Conservation (phyloP, 1,140 invertebrate species). For the Hycleus cichorii region DNA sequence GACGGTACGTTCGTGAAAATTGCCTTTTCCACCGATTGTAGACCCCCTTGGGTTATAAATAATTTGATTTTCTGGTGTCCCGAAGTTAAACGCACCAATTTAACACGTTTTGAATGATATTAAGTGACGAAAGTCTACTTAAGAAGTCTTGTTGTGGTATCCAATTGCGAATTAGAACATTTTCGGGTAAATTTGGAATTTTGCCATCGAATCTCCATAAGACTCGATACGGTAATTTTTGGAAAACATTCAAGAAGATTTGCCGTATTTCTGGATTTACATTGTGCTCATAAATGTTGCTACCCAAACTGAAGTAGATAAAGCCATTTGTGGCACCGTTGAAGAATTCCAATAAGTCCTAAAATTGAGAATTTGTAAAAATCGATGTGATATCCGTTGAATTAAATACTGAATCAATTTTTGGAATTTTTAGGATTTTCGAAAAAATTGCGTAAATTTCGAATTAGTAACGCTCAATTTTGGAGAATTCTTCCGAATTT, state of each 20-base stretch:
- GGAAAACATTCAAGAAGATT: conserved; percentile 30
- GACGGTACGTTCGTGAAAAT: conserved; percentile 45
- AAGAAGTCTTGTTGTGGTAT: conserved; percentile 48
- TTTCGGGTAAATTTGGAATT: conserved; percentile 36
- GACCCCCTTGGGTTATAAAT: conserved; percentile 47
- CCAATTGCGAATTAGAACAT: conserved; percentile 43
- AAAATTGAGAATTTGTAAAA: background rate
- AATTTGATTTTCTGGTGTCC: conserved; percentile 39
- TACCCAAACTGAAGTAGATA: conserved; percentile 50
- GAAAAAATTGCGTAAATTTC: background rate
- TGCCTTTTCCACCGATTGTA: conserved; percentile 44
- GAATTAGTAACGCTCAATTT: too few species aligned
- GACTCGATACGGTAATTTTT: conserved; percentile 34
- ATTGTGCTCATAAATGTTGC: conserved; percentile 35
- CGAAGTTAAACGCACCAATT: conserved; percentile 5
- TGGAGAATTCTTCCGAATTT: too few species aligned
- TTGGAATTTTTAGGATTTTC: background rate
- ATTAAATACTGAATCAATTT: background rate
- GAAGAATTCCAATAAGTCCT: conserved; percentile 43
- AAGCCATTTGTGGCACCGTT: conserved; percentile 43
- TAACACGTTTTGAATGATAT: background rate
- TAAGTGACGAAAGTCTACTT: conserved; percentile 27
- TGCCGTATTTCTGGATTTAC: conserved; percentile 26
- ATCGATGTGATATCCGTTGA: conserved; percentile 2
- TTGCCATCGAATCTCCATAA: conserved; percentile 44